phyloP scores from a whole-genome alignment of 2,113 vertebrate genomes.

The Cochlearius cochlearius region DNA sequence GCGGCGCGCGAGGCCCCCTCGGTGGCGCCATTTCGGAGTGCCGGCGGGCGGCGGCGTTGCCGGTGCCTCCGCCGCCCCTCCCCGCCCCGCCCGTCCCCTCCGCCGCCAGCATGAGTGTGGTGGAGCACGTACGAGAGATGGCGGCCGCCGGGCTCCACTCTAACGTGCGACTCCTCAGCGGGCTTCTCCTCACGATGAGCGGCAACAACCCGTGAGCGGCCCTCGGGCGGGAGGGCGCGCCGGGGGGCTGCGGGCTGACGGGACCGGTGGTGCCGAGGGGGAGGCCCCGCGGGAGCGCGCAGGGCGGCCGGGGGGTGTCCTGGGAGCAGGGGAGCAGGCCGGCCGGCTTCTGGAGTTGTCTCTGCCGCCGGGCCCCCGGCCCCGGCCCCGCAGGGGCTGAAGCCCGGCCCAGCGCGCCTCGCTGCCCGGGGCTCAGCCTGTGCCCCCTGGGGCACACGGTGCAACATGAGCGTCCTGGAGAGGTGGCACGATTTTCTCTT shows the following conservation, averaged over 20 bases:
- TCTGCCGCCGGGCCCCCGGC: background rate
- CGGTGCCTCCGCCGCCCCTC: fast-evolving
- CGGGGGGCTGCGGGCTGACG: background rate
- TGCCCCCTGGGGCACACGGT: fast-evolving
- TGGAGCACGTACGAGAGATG: slow-evolving; percentile 97
- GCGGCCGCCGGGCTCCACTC: slow-evolving; percentile 94
- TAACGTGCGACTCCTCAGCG: slow-evolving; percentile 93
- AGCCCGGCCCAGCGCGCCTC: background rate
- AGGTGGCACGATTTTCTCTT: background rate
- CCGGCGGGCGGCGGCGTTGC: background rate
- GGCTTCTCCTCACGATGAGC: slow-evolving; percentile 94
- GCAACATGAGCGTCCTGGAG: fast-evolving
- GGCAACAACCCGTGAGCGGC: slow-evolving; percentile 96
- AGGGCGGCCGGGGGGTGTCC: background rate
- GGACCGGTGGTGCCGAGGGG: background rate
- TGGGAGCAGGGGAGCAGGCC: background rate
- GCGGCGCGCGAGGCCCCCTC: background rate
- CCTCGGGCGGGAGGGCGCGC: background rate
- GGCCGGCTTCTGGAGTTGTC: background rate
- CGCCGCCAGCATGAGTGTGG: slow-evolving; percentile 80
- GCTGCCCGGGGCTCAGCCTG: background rate
- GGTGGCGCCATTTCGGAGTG: slow-evolving; percentile 70
- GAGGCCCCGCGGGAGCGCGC: background rate
- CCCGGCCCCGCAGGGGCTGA: background rate
- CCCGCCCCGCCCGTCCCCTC: too few species aligned